Percentiles rank a stretch among this genome's conserved stretches.
Conservation (phyloP, 2,113 vertebrate genomes). For the Chelonoidis abingdonii region DNA sequence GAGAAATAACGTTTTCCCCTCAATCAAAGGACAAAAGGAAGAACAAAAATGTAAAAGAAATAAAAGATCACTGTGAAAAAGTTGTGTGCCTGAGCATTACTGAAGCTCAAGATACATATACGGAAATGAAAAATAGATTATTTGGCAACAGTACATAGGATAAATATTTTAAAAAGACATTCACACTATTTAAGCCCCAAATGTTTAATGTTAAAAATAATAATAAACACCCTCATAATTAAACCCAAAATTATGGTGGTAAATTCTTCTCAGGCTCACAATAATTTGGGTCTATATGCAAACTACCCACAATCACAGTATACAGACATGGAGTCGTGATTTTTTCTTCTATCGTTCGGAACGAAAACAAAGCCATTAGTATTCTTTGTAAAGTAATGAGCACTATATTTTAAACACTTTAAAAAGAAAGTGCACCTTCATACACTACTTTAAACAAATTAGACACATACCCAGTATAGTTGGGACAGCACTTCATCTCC, state of each 20-base stretch:
- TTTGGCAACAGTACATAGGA: neutral
- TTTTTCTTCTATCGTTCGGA: neutral
- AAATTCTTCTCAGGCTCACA: neutral
- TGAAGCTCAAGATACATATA: neutral
- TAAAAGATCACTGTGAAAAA: neutral
- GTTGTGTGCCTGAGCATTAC: neutral
- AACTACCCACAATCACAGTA: neutral
- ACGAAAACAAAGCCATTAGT: neutral
- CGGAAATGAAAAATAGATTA: rapidly evolving
- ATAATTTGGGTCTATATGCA: neutral
- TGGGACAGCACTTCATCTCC: constrained; percentile 98
- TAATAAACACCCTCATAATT: rapidly evolving
- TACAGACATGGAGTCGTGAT: neutral
- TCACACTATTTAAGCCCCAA: neutral
- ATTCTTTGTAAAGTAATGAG: neutral
- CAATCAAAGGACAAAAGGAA: neutral
- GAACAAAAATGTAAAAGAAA: neutral
- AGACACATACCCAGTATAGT: constrained; percentile 90
- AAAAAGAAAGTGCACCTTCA: neutral
- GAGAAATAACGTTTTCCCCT: neutral
- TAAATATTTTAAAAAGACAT: neutral
- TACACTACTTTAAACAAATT: neutral
- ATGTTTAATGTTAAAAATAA: neutral
- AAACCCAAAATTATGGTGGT: neutral
- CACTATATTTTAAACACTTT: neutral